These are phyloP conservation scores for Trididemnum clinides DNA, from an alignment of 23 tunicate species.

Conservation along the genomic window DNA sequence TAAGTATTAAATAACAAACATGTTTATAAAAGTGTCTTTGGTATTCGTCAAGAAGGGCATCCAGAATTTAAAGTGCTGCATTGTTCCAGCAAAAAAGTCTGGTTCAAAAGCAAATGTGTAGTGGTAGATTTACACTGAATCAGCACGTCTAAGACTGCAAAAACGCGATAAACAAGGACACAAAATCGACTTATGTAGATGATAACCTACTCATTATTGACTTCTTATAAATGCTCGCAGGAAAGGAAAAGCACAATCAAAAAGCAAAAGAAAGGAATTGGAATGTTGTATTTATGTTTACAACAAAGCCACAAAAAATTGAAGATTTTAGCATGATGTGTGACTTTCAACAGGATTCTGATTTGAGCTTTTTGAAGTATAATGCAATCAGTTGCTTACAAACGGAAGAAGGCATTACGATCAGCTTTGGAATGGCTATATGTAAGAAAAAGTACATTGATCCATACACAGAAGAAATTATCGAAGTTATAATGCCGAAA, in stretches of 20 bases:
- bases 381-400: conserved; percentile 1
- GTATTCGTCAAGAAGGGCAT: no score
- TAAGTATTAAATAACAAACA: no score
- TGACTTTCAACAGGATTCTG: conserved; percentile 31
- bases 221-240: background rate
- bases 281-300: conserved; percentile 2
- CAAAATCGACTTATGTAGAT: background rate
- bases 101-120: no score
- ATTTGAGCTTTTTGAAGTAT: conserved; percentile 27
- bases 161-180: background rate
- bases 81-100: no score
- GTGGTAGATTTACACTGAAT: no score
- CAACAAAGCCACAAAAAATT: background rate
- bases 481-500: background rate
- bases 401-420: background rate
- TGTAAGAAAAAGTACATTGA: conserved; percentile 25
- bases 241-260: background rate
- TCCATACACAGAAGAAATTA: conserved; percentile 31
- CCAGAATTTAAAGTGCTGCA: no score
- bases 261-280: background rate
- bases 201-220: background rate
- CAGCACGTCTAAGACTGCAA: background rate
- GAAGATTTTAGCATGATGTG: conserved; percentile 36
- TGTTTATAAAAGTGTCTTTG: no score
- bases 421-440: background rate